Base-by-base conservation (phyloP, 1,140 invertebrate species). In the Helicoverpa zea region DNA sequence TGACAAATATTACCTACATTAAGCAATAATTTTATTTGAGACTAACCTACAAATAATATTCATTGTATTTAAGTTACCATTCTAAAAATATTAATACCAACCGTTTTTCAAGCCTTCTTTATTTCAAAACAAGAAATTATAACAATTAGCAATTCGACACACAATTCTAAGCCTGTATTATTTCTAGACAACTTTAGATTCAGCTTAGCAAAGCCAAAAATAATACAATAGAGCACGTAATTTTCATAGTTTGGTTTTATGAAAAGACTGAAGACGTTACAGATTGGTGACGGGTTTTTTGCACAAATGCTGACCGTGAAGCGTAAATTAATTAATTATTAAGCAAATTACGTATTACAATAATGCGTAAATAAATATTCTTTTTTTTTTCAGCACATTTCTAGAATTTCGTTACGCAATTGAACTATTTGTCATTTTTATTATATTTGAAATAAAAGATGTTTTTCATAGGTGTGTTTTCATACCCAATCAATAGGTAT, bases 321-420 rank as follows among this genome's bases (percentile, higher is more conserved):
- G 49, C 66, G 49, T 70, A 29, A 29, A 70, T 70, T 49, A 52
- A 70, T 52, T 52, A 14, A 70, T 70, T 51, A 70, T 70, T 7
- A 70, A 51, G 14, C 49, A 52, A 70, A 52, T 52, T 30, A 64
- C 3, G 35, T 64, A 64, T 0, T 52, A 14, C 52, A 70, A 70
- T 70, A 52, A 70, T 70, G 66, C 66, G 64, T 68, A 49, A 23
- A 51, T 51, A 29, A 3, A 29, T 23, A 18, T 10, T 29, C 11
- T 2, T n/a, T 49, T 35, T 18, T n/a, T 66, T 18, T 16, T 66
- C 30, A 14, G 47, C 47, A 66, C n/a, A 16, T n/a, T n/a, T n/a
- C 7, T 13, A 30, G 12, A 3, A 13, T 14, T 66, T 66, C 47
- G n/a, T 12, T 35, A 66, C 35, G 63, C 14, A 49, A 18, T 49